Conservation (phyloP, 2,113 vertebrate genomes). For the Tauraco erythrolophus region DNA sequence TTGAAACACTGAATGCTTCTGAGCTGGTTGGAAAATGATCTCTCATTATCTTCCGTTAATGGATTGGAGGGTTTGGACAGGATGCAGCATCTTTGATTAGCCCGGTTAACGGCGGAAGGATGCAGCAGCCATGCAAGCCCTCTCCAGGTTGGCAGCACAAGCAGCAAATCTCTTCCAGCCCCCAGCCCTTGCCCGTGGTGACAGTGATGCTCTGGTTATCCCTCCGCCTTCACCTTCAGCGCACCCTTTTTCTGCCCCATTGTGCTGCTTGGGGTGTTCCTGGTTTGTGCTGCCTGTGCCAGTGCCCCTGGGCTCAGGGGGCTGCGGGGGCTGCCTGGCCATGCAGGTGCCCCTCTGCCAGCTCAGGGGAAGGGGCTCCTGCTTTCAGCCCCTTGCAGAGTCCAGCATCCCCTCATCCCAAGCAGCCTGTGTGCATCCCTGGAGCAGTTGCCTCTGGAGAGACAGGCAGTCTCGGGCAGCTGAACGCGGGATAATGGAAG, state of each 20-base stretch:
- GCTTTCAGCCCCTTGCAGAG: not conserved
- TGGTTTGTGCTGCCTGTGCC: accelerated
- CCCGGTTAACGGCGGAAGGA: not conserved
- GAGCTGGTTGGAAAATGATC: not conserved
- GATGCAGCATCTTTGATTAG: not conserved
- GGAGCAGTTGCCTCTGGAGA: not conserved
- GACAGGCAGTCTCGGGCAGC: accelerated
- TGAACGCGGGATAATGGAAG: accelerated
- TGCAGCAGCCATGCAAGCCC: not conserved
- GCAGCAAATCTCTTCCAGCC: not conserved
- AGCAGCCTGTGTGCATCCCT: not conserved
- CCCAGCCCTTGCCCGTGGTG: accelerated
- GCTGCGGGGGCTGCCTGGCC: not conserved
- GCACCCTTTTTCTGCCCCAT: not conserved
- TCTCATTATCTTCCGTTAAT: not conserved
- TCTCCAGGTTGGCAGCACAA: not conserved
- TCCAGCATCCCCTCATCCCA: not conserved
- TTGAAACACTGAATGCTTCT: not conserved
- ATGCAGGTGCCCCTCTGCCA: not conserved
- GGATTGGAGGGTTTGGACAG: not conserved
- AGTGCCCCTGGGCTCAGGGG: not conserved
- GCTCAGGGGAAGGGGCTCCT: not conserved
- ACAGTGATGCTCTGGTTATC: not conserved
- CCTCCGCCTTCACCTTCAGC: not conserved
- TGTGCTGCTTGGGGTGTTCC: not conserved